A percentile compares a stretch with the other conserved stretches of the same genome.
Conservation (phyloP, 1,140 invertebrate genomes). For the Limonius californicus region DNA sequence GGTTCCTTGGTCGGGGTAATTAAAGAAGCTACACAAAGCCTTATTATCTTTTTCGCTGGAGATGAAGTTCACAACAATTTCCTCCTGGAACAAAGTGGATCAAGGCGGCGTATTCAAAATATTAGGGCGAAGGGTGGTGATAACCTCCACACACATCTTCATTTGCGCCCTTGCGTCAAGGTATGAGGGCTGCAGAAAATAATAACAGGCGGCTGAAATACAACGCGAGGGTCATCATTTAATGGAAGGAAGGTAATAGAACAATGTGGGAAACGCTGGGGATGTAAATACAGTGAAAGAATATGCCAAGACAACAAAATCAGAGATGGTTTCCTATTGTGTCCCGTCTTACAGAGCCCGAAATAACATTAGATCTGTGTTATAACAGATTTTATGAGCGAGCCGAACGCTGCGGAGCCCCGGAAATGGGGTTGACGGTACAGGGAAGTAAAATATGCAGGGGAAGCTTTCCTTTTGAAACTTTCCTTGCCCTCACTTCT, state of each 20-base stretch:
- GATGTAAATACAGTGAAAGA: constrained; percentile 9
- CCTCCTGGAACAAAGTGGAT: neutral
- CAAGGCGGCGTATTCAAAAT: neutral
- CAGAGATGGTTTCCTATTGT: constrained; percentile 21
- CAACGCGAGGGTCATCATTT: neutral
- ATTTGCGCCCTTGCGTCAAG: neutral
- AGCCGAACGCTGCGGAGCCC: neutral
- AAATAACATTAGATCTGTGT: constrained; percentile 21
- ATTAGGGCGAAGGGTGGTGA: neutral
- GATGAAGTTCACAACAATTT: neutral
- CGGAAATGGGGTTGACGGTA: constrained; percentile 13
- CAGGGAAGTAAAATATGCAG: constrained; percentile 19
- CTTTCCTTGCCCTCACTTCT: constrained; percentile 9
- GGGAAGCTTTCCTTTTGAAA: constrained; percentile 11
- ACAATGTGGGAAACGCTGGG: neutral
- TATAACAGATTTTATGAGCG: constrained; percentile 23
- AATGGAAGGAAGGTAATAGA: neutral
- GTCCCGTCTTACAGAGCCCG: constrained; percentile 15
- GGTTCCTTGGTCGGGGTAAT: neutral
- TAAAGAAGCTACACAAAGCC: neutral
- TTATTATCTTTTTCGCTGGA: neutral
- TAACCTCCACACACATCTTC: neutral
- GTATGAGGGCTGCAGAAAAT: too few relatives aligned
- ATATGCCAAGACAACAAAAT: constrained; percentile 21
- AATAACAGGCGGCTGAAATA: too few relatives aligned